Conservation (phyloP, 2,797 vertebrate species). For the Myotis daubentonii region DNA sequence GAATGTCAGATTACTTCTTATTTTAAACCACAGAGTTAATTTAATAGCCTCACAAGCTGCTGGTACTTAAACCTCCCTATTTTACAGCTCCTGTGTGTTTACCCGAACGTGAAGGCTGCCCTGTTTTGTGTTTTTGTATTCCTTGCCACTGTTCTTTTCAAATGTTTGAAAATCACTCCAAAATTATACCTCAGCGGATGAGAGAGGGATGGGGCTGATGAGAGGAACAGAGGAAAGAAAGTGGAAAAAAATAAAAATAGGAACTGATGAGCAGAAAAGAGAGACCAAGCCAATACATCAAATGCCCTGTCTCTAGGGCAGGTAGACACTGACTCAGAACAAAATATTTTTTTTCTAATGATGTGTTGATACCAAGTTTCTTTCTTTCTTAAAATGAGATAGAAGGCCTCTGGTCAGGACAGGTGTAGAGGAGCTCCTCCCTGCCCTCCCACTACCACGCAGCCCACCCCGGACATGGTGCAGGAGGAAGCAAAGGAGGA, state of each 20-base stretch:
- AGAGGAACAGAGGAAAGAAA: too few relatives aligned
- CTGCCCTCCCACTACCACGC: neutral
- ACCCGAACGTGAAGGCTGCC: neutral
- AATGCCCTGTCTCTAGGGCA: neutral
- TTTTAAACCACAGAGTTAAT: neutral
- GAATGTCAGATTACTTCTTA: neutral
- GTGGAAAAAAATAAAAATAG: neutral
- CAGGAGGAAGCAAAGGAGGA: neutral
- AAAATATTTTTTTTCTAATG: neutral
- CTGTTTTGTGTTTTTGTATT: neutral
- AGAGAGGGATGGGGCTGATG: rapidly evolving
- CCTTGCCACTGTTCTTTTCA: neutral
- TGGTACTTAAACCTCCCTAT: neutral
- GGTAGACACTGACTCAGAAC: neutral
- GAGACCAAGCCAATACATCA: too few relatives aligned
- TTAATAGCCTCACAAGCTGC: neutral
- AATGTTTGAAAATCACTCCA: neutral
- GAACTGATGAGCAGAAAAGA: neutral
- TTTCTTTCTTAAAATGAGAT: neutral
- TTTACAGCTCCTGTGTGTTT: neutral
- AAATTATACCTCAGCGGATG: neutral
- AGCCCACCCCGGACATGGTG: neutral
- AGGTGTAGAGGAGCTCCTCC: neutral
- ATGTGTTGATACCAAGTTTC: neutral
- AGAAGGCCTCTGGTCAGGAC: neutral